Evolutionary conservation across 2,888 invertebrate species (phyloP).

Genomic region (Pyrrhosoma nymphula): DNA sequence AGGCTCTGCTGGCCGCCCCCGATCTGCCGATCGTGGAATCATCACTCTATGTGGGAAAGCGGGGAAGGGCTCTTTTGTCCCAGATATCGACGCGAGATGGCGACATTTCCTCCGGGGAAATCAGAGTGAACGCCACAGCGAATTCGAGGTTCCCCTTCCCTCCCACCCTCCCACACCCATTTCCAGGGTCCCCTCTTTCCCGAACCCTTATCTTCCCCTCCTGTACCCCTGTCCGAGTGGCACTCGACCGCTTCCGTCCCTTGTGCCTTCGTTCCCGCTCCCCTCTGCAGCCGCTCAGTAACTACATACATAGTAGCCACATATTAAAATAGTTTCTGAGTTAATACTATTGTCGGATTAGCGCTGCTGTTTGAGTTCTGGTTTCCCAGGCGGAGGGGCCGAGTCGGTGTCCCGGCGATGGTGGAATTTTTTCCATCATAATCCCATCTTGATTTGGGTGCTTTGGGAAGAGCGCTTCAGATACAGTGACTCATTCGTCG

Average conservation of each 20-base stretch:
- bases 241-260: constrained; percentile 6
- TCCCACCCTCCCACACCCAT: background rate
- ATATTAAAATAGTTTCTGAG: background rate
- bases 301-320: too few species aligned
- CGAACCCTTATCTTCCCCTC: too few species aligned
- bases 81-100: constrained; percentile 59
- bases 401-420: too few species aligned
- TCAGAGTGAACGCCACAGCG: constrained; percentile 37
- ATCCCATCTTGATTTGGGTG: too few species aligned
- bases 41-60: background rate
- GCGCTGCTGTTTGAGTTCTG: too few species aligned
- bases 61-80: constrained; percentile 6
- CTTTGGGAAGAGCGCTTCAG: too few species aligned
- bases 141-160: background rate
- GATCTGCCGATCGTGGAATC: constrained; percentile 49
- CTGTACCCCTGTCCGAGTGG: background rate
- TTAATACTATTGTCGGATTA: too few species aligned
- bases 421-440: too few species aligned
- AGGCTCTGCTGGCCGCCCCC: too few species aligned
- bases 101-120: constrained; percentile 58
- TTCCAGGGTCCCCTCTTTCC: background rate
- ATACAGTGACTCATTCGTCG: too few species aligned
- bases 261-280: background rate
- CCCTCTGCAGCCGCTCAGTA: background rate
- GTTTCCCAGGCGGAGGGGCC: too few species aligned